Evolutionary conservation across 2,113 vertebrate genomes (phyloP).

Genomic region (Ariopsis seemanni): DNA sequence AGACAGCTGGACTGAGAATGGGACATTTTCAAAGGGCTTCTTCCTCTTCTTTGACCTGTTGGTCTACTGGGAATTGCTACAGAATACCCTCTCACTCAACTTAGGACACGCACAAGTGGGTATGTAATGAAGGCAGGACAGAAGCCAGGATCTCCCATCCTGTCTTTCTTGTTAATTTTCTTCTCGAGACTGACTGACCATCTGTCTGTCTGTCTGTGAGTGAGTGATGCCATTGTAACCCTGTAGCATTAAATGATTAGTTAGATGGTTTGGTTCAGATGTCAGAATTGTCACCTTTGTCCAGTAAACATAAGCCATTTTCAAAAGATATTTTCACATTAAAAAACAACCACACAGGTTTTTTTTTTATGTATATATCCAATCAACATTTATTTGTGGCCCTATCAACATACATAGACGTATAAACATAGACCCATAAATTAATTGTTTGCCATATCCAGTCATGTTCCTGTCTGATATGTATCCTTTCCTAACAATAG

Average conservation of each 20-base stretch:
- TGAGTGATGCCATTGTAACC: background rate
- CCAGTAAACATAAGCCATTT: conserved; percentile 39
- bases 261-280: conserved; percentile 46
- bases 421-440: conserved; percentile 35
- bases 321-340: conserved; percentile 57
- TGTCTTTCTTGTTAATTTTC: conserved; percentile 44
- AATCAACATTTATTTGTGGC: background rate
- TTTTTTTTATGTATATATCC: background rate
- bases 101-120: background rate
- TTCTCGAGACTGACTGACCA: conserved; percentile 29
- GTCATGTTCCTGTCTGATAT: conserved; percentile 62
- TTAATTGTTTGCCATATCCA: conserved; percentile 64
- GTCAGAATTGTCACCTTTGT: conserved; percentile 58
- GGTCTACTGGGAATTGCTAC: background rate
- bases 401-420: conserved; percentile 26
- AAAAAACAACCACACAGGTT: conserved; percentile 33
- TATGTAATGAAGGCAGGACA: conserved; percentile 31
- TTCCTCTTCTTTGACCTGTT: conserved; percentile 11
- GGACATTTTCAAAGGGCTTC: background rate
- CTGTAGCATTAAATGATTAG: conserved; percentile 14
- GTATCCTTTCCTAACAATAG: conserved; percentile 66
- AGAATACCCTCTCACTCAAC: background rate
- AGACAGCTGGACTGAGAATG: conserved; percentile 2
- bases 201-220: conserved; percentile 5
- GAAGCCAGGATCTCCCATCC: conserved; percentile 45